Base-by-base conservation (phyloP, 2,888 invertebrate genomes). In the Conchocele bisecta region DNA sequence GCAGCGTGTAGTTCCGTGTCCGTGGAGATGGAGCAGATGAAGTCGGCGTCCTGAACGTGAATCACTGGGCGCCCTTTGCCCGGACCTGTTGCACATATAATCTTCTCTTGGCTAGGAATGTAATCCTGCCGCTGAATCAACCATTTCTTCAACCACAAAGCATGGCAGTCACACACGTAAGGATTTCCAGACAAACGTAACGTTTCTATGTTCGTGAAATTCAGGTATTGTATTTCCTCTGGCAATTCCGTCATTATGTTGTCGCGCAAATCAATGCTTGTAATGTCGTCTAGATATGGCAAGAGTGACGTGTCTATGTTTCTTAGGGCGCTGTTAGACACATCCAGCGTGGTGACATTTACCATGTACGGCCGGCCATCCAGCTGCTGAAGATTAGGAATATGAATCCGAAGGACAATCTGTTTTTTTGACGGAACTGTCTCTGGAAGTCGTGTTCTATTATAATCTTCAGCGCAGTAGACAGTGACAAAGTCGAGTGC, bases 71-170 rank as follows among this genome's bases (percentile, higher is more conserved):
- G 44, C 5, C 64, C 67, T 22, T n/a, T n/a, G n/a, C 53, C 51
- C 13, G 39, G 29, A 5, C 72, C 72, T 35, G 28, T 44, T 0
- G 31, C 46, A 53, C 73, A 73, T 2, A 63, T 26, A 11, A 67
- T 63, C 15, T 59, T 73, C 29, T 67, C 59, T 31, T 48, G 33
- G 22, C 56, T 17, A 0, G 24, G 37, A 6, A 83, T 42, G 5
- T 57, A 9, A 2, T 44, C 31, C 15, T 37, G 29, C 9, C 48
- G 39, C 11, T 42, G 59, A 11, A 75, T 7, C 3, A 83, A 28
- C 83, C 83, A 83, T n/a, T 58, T 28, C 41, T 82, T 83, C 57
- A 83, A 58, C 83, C 83, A 83, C 0, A 75, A 39, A 3, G 79
- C 65, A n/a, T 77, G 65, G 35, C 83, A 83, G 26, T 83, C 80